Conservation (phyloP, 2,888 invertebrate species). For the Pecten maximus region DNA sequence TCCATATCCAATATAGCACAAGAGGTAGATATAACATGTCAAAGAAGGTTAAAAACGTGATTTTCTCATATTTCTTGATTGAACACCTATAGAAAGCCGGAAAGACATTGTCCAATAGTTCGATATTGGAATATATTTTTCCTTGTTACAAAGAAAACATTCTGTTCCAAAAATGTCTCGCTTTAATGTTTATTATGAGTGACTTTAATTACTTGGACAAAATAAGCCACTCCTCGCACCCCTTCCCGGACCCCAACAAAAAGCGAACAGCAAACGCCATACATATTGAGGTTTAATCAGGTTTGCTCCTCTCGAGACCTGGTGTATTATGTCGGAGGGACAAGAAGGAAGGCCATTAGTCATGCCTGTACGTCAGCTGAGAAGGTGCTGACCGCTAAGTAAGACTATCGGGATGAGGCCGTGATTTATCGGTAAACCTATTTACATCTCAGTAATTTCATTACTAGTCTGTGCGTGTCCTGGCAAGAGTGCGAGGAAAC, state of each 20-base stretch:
- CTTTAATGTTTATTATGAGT: too few relatives aligned
- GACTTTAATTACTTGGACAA: too few relatives aligned
- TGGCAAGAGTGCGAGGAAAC: not conserved
- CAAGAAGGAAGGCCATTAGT: not conserved
- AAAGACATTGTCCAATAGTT: too few relatives aligned
- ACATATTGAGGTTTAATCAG: not conserved
- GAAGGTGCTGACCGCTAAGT: slow-evolving; percentile 30
- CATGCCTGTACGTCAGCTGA: not conserved
- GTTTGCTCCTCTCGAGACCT: not conserved
- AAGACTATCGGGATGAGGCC: not conserved
- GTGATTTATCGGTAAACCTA: slow-evolving; percentile 13
- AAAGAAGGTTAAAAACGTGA: too few relatives aligned
- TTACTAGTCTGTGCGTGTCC: not conserved
- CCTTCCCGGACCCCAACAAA: not conserved
- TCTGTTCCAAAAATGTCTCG: too few relatives aligned
- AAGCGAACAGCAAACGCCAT: not conserved
- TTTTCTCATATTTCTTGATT: too few relatives aligned
- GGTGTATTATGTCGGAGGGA: not conserved
- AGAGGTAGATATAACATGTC: too few relatives aligned
- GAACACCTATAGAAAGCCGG: too few relatives aligned
- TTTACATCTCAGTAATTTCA: slow-evolving; percentile 15
- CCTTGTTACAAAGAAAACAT: too few relatives aligned
- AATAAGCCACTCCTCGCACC: too few relatives aligned
- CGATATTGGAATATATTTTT: too few relatives aligned
- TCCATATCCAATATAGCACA: too few relatives aligned